Evolutionary conservation across 1,140 invertebrate species (phyloP), one percentile per base, ranked within the genome.

Genomic region (Asbolus verrucosus): DNA sequence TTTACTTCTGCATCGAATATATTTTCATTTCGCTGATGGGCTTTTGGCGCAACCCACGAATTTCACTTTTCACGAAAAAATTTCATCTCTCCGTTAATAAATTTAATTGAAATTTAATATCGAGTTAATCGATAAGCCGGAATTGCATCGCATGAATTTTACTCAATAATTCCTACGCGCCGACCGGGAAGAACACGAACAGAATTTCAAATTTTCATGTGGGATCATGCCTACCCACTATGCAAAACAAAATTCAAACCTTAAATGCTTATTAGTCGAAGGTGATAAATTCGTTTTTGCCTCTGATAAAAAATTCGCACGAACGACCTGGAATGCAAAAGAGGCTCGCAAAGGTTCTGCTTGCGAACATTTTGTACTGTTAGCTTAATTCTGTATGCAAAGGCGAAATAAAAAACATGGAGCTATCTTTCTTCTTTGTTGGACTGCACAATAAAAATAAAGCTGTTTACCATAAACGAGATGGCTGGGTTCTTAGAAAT

Each of bases 1-100:
- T 68, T 68, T 68, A 68, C 66, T 68, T 68, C 65, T 66, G 41
- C 24, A 50, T n/a, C 16, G 27, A 66, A 66, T 50, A 59, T 67
- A 16, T 41, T 33, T 67, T 18, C 41, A 41, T 65, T 65, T 38
- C 19, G 39, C 33, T 13, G 38, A 36, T 38, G 18, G 14, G 46
- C 46, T 54, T 21, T 11, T 27, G 46, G 19, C 15, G 8, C 8
- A 8, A 6, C 14, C 14, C 16, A 15, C 30, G 21, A 36, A 62
- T 62, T 62, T 62, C 59, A 62, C 59, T 62, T 62, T 62, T 36
- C 30, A 62, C 59, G 30, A 62, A 62, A 62, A 62, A 62, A 36
- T 21, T 11, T 6, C n/a, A 54, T 21, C 19, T 54, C 14, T 24
- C 18, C 11, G n/a, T n/a, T n/a, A n/a, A n/a, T n/a, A n/a, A n/a